Conservation (phyloP, 2,888 invertebrate species). For the Helleia helle region DNA sequence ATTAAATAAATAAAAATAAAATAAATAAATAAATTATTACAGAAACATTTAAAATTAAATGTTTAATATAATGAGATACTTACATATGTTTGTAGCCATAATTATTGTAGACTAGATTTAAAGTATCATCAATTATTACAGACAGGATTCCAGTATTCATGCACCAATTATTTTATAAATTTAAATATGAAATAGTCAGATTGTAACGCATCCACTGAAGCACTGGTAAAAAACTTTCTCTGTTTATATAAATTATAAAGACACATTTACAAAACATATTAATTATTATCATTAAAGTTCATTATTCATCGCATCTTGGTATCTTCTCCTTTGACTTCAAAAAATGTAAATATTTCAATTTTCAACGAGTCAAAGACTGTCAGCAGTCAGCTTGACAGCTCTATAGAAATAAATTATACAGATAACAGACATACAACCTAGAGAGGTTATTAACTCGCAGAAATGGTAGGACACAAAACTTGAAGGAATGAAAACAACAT, state of each 20-base stretch:
- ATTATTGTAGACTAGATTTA: conserved; percentile 3
- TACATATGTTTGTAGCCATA: conserved; percentile 19
- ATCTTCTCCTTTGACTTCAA: conserved; percentile 7
- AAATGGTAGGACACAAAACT: too few relatives aligned
- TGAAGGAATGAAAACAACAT: too few relatives aligned
- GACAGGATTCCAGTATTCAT: conserved; percentile 1
- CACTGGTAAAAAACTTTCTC: not conserved
- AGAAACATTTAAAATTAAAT: too few relatives aligned
- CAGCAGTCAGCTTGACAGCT: not conserved
- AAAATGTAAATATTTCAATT: conserved; percentile 7
- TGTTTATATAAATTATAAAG: not conserved
- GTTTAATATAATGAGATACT: conserved; percentile 11
- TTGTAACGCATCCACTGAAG: not conserved
- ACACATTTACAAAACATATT: not conserved
- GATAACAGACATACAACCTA: not conserved
- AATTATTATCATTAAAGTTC: conserved; percentile 3
- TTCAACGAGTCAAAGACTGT: too few relatives aligned
- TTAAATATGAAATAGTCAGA: not conserved
- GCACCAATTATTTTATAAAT: not conserved
- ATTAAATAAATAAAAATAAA: too few relatives aligned
- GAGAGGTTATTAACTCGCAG: not conserved
- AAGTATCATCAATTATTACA: conserved; percentile 8
- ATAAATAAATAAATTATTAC: too few relatives aligned
- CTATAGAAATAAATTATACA: not conserved
- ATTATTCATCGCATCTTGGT: conserved; percentile 1